Evolutionary conservation across 53 echinoderm and acorn worm species (phyloP), one percentile per base, ranked within the genome.

Genomic region (Pentamera pediparva): DNA sequence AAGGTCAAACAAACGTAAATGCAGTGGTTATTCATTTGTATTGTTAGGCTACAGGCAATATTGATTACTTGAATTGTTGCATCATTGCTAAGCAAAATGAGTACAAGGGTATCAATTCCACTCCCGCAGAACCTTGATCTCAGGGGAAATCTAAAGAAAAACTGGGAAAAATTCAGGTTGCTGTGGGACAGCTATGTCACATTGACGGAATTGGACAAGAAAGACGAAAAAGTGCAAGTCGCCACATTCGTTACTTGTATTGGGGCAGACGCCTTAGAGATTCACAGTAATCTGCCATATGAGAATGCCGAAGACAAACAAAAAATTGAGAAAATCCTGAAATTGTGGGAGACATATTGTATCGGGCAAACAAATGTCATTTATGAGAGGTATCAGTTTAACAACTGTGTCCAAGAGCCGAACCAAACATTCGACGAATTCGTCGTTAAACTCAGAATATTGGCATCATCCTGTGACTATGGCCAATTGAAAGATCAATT

Each of bases 131-230:
- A 50, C 3, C 3, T 50, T 50, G 8, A 50, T 50, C n/a, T 50
- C 3, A 50, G 47, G 49, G 64, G 65, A 29, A 56, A 84, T 62
- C 50, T 84, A 19, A 84, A 84, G 62, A 35, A 60, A n/a, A 84
- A 79, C 39, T 84, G 85, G 85, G 38, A 70, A 62, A 84, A 59
- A 22, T 84, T 84, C 19, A 79, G 63, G 37, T 73, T 78, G 15
- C 21, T 79, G 43, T 84, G 79, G 85, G 74, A 74, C n/a, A n/a
- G n/a, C n/a, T 84, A 84, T 73, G 79, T 70, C 41, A 50, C 77
- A 30, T 3, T 84, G 18, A 84, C 84, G 22, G 78, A 33, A 24
- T 32, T 74, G 33, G 45, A 57, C 5, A 8, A 48, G 30, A 30
- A 78, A 39, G 49, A 37, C 1, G 69, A 75, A 36, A 43, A 45